Conservation (phyloP, 2,888 invertebrate genomes). For the Bimastos eiseni region DNA sequence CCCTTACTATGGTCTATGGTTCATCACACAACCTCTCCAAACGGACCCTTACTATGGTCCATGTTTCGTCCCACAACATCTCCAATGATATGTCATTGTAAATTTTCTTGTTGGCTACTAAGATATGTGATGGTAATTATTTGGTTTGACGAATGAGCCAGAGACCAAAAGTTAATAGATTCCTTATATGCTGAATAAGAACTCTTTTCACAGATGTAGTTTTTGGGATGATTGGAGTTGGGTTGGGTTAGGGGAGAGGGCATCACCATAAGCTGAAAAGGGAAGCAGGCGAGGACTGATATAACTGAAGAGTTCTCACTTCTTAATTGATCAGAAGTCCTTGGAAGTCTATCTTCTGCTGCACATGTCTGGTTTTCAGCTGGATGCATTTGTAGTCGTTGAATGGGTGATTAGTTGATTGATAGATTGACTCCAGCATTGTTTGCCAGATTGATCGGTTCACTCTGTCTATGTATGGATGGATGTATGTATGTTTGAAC, state of each 20-base stretch:
- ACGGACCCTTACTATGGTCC: too few species aligned
- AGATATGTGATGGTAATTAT: not conserved
- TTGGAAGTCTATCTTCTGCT: not conserved
- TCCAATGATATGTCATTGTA: too few species aligned
- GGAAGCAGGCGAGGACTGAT: not conserved
- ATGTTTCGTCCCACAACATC: too few species aligned
- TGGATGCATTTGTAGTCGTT: not conserved
- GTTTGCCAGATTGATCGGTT: not conserved
- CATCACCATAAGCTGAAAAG: not conserved
- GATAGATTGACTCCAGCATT: not conserved
- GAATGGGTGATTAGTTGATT: not conserved
- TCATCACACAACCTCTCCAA: too few species aligned
- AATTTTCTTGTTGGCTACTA: not conserved
- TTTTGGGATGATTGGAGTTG: not conserved
- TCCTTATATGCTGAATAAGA: not conserved
- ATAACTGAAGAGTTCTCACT: not conserved
- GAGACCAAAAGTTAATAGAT: not conserved
- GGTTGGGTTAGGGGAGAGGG: too few species aligned
- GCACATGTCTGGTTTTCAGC: not conserved
- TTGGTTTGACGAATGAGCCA: not conserved
- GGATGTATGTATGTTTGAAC: too few species aligned
- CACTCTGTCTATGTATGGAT: not conserved
- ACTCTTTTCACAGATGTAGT: not conserved
- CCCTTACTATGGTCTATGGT: too few species aligned
- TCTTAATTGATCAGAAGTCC: not conserved